Evolutionary conservation across 2,797 vertebrate genomes (phyloP).

Genomic region (Silurus aristotelis): DNA sequence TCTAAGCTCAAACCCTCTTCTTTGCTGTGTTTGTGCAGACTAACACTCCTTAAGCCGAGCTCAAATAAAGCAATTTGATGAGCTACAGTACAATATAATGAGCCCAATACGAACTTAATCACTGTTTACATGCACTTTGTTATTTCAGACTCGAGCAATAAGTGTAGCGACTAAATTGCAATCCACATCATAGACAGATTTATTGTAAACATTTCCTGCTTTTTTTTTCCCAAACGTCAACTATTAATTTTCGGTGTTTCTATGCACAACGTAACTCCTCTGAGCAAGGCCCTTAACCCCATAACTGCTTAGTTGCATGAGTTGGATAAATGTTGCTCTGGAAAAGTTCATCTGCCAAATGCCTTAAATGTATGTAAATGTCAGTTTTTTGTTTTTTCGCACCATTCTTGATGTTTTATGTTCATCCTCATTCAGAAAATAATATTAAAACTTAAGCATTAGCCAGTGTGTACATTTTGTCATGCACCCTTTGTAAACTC

Average conservation of each 20-base stretch:
- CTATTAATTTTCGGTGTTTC: not conserved
- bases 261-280: too few relatives aligned
- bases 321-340: too few relatives aligned
- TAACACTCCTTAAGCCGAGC: constrained; percentile 10
- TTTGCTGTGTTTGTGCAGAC: not conserved
- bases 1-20: constrained; percentile 1
- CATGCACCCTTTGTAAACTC: too few relatives aligned
- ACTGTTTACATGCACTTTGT: not conserved
- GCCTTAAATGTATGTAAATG: too few relatives aligned
- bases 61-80: constrained; percentile 3
- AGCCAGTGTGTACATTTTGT: too few relatives aligned
- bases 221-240: not conserved
- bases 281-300: too few relatives aligned
- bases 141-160: not conserved
- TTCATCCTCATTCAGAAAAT: too few relatives aligned
- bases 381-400: too few relatives aligned
- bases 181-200: not conserved
- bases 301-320: too few relatives aligned
- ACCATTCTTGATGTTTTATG: too few relatives aligned
- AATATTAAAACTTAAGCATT: too few relatives aligned
- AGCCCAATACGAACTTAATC: not conserved
- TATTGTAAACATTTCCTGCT: not conserved
- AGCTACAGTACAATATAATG: constrained; percentile 3
- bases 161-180: not conserved
- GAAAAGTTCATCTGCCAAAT: too few relatives aligned